Percentiles rank a stretch among this genome's conserved stretches.
Conservation (phyloP, 2,113 vertebrate species). For the Forbesichthys papilliferus region DNA sequence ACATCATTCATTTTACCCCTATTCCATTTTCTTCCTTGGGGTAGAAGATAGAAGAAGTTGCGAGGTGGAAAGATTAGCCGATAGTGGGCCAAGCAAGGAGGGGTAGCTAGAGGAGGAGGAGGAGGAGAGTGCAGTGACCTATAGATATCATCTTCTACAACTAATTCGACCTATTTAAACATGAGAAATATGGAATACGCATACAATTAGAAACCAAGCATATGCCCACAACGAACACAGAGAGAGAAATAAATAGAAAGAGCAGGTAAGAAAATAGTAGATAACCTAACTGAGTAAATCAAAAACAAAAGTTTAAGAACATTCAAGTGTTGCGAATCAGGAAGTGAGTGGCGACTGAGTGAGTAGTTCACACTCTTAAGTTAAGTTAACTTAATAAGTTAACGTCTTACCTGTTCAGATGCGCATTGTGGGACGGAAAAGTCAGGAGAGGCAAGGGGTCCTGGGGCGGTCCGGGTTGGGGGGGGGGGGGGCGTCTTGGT, state of each 20-base stretch:
- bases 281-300: not conserved
- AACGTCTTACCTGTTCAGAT: constrained; percentile 73
- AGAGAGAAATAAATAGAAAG: constrained; percentile 19
- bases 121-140: constrained; percentile 60
- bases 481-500: constrained; percentile 47
- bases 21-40: constrained; percentile 40
- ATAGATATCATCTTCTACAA: constrained; percentile 55
- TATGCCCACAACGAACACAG: not conserved
- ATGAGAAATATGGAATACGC: constrained; percentile 45
- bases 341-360: constrained; percentile 1
- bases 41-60: constrained; percentile 40
- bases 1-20: constrained; percentile 28
- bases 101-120: constrained; percentile 39
- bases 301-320: not conserved
- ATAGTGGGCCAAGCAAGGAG: constrained; percentile 29
- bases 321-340: too few relatives aligned
- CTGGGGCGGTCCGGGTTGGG: constrained; percentile 68
- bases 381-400: not conserved
- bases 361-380: constrained; percentile 29
- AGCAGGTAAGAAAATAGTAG: constrained; percentile 26
- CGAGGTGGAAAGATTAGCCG: constrained; percentile 42
- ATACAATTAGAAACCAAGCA: constrained; percentile 1
- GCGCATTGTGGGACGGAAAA: constrained; percentile 70
- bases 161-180: constrained; percentile 17
- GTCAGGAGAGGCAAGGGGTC: constrained; percentile 81